Evolutionary conservation across 2,888 invertebrate genomes (phyloP).

Genomic region (Lithodes maja): DNA sequence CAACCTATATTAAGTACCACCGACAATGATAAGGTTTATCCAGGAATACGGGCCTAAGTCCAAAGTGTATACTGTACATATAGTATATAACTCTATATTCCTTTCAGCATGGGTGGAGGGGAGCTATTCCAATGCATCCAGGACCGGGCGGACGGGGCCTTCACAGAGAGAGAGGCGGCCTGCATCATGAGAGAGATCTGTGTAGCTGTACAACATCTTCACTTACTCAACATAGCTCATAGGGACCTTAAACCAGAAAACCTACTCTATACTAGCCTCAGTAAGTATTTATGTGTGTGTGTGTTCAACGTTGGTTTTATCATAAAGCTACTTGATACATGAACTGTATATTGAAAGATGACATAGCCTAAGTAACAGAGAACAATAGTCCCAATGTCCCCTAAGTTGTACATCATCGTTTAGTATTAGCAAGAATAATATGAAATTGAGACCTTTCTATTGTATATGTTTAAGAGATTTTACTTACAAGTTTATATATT

Average conservation of each 20-base stretch:
- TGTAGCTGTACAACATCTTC: constrained; percentile 93
- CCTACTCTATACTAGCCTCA: constrained; percentile 88
- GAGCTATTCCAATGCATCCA: constrained; percentile 98
- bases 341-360: background rate
- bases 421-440: too few species aligned
- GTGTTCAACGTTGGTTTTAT: background rate
- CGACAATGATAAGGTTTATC: too few species aligned
- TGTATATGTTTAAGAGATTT: too few species aligned
- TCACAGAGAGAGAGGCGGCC: constrained; percentile 96
- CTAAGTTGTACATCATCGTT: too few species aligned
- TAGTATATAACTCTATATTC: too few species aligned
- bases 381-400: background rate
- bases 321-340: background rate
- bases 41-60: too few species aligned
- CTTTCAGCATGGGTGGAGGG: constrained; percentile 93
- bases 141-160: constrained; percentile 94
- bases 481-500: too few species aligned
- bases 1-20: too few species aligned
- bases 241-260: constrained; percentile 99
- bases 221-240: constrained; percentile 96
- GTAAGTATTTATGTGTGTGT: constrained; percentile 73
- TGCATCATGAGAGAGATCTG: constrained; percentile 98
- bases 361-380: background rate
- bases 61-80: too few species aligned
- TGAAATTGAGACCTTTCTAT: too few species aligned